Evolutionary conservation across 2,888 invertebrate genomes (phyloP).

Genomic region (Selenia dentaria): DNA sequence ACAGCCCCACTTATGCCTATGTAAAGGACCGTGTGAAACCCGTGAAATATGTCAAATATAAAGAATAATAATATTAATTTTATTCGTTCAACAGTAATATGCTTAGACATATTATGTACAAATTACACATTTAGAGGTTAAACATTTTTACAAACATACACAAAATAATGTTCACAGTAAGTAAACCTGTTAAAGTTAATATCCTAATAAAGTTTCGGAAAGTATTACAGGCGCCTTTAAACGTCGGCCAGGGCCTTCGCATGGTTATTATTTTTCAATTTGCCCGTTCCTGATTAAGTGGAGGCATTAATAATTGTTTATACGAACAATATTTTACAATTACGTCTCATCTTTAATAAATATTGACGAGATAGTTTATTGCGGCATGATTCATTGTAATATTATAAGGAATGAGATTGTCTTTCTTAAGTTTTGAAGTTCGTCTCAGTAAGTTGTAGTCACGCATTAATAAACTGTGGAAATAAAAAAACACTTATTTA

Average conservation of each 20-base stretch:
- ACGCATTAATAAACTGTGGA: too few relatives aligned
- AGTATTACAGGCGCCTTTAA: conserved; percentile 29
- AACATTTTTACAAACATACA: neutral
- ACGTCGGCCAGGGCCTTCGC: conserved; percentile 18
- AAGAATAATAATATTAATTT: too few relatives aligned
- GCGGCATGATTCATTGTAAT: neutral
- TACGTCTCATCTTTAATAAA: conserved; percentile 14
- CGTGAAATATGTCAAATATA: too few relatives aligned
- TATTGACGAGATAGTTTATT: conserved; percentile 18
- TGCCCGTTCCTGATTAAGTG: conserved; percentile 29
- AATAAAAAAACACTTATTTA: too few relatives aligned
- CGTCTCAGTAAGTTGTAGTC: too few relatives aligned
- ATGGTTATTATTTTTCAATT: conserved; percentile 33
- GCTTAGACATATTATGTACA: too few relatives aligned
- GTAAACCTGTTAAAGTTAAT: conserved; percentile 3
- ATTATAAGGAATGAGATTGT: too few relatives aligned
- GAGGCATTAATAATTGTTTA: conserved; percentile 31
- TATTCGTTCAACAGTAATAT: too few relatives aligned
- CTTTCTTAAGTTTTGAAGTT: too few relatives aligned
- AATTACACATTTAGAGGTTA: too few relatives aligned
- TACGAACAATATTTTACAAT: conserved; percentile 27
- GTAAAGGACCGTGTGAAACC: too few relatives aligned
- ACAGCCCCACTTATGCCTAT: too few relatives aligned
- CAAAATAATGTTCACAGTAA: neutral
- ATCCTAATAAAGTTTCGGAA: conserved; percentile 24